These are phyloP conservation scores for Mechanitis messenoides DNA, from an alignment of 2,888 invertebrate species.

Conservation along the genomic window DNA sequence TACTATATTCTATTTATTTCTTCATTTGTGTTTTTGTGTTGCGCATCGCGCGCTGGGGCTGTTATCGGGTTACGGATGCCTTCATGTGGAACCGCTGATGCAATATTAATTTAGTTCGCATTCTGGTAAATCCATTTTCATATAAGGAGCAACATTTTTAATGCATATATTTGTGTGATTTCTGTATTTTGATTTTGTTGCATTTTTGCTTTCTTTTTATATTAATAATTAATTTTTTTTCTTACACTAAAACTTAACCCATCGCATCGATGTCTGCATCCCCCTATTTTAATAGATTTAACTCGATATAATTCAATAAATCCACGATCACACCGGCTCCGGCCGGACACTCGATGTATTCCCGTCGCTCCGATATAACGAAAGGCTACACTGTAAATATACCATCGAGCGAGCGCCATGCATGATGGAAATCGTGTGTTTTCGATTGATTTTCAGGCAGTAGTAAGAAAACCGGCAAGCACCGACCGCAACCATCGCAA, in stretches of 20 bases:
- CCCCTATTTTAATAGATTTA: slow-evolving; percentile 20
- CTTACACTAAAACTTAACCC: slow-evolving; percentile 60
- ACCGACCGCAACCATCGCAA: slow-evolving; percentile 45
- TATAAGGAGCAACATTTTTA: slow-evolving; percentile 71
- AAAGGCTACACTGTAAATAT: slow-evolving; percentile 61
- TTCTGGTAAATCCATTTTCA: slow-evolving; percentile 51
- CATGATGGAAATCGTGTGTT: slow-evolving; percentile 77
- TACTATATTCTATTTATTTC: slow-evolving; percentile 72
- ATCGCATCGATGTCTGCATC: slow-evolving; percentile 47
- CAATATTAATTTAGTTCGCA: slow-evolving; percentile 57
- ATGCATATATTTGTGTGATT: slow-evolving; percentile 50
- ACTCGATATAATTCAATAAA: slow-evolving; percentile 16
- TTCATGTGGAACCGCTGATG: slow-evolving; percentile 60
- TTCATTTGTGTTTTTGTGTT: slow-evolving; percentile 74
- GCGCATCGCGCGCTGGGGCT: slow-evolving; percentile 70
- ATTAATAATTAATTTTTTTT: slow-evolving; percentile 50
- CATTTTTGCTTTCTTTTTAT: slow-evolving; percentile 61
- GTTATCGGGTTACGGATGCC: slow-evolving; percentile 58
- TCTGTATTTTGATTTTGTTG: slow-evolving; percentile 60
- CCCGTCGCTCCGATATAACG: slow-evolving; percentile 18
- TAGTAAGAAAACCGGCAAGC: slow-evolving; percentile 63
- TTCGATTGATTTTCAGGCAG: slow-evolving; percentile 72
- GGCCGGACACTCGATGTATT: slow-evolving; percentile 16
- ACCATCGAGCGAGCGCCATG: slow-evolving; percentile 69
- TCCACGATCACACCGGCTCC: slow-evolving; percentile 20